A percentile compares a stretch with the other conserved stretches of the same genome.
Conservation (phyloP, 2,797 vertebrate genomes). For the Microhierax caerulescens region DNA sequence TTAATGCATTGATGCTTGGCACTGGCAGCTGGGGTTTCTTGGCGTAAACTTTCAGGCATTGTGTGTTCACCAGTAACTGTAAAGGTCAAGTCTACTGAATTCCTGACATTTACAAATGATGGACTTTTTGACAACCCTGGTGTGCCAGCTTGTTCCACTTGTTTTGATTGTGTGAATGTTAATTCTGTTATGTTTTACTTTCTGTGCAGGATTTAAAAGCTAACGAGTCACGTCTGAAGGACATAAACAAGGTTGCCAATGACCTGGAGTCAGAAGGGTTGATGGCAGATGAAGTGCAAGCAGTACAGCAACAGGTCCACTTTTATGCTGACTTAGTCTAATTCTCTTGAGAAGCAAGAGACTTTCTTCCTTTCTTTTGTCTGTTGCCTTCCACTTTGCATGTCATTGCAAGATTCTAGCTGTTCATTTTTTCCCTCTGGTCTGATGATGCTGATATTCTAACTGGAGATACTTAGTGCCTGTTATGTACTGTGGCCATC, state of each 20-base stretch:
- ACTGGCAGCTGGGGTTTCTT: background rate
- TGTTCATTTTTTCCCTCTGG: background rate
- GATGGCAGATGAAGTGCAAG: conserved; percentile 93
- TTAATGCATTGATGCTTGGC: background rate
- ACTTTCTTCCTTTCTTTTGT: background rate
- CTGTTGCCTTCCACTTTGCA: background rate
- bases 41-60: fast-evolving
- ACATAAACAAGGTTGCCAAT: conserved; percentile 97
- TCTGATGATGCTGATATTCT: background rate
- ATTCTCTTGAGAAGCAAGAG: background rate
- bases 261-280: conserved; percentile 97
- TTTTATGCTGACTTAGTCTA: background rate
- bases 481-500: background rate
- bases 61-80: background rate
- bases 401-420: background rate
- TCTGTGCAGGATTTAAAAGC: conserved; percentile 91
- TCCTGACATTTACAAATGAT: background rate
- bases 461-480: background rate
- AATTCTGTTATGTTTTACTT: background rate
- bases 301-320: conserved; percentile 80
- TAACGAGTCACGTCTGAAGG: conserved; percentile 95
- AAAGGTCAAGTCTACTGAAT: background rate
- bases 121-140: background rate
- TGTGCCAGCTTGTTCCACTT: fast-evolving
- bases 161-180: background rate